Base-by-base conservation (phyloP, 2,797 vertebrate genomes). In the Pseudomugil tenellus region DNA sequence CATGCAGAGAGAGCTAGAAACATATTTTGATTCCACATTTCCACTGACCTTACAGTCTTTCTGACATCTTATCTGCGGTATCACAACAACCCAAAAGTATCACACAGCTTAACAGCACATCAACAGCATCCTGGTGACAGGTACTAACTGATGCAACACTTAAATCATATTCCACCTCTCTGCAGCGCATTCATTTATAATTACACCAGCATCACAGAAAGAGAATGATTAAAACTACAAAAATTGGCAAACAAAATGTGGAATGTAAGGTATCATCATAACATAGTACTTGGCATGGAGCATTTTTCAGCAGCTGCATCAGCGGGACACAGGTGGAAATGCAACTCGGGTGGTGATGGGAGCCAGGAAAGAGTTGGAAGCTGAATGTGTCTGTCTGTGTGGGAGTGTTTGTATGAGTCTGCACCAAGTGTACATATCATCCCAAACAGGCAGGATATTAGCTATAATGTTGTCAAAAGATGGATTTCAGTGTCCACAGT, bases 241-340 rank as follows among this genome's bases (percentile, higher is more conserved):
- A 74, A 81, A 58, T 41, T 89, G 86, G 90, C 81, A 83, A 79
- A 80, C 76, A 67, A 74, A 87, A 72, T 25, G 67, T 37, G 73
- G 70, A 58, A 63, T 74, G 86, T 76, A 79, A 82, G 84, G 77
- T 85, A 81, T 85, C 86, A 84, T 84, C 76, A 84, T 79, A 87
- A 62, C 72, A 52, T 76, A 26, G 56, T 9, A 29, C 34, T 69
- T 91, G 89, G 90, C 90, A 70, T 59, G 58, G 63, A 61, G 35
- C 32, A 14, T 60, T 63, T 84, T 83, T 76, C 70, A 77, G 73
- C 91, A 92, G 85, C 87, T 90, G 91, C 86, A 87, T 71, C 90
- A 90, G 87, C 84, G 76, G 86, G 86, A 87, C 79, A 65, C 88
- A 79, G 77, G 81, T 86, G 87, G 88, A 87, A 86, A 88, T 86